These are phyloP conservation scores for Camelus dromedarius DNA, from an alignment of 2,113 vertebrate species.

Conservation along the genomic window DNA sequence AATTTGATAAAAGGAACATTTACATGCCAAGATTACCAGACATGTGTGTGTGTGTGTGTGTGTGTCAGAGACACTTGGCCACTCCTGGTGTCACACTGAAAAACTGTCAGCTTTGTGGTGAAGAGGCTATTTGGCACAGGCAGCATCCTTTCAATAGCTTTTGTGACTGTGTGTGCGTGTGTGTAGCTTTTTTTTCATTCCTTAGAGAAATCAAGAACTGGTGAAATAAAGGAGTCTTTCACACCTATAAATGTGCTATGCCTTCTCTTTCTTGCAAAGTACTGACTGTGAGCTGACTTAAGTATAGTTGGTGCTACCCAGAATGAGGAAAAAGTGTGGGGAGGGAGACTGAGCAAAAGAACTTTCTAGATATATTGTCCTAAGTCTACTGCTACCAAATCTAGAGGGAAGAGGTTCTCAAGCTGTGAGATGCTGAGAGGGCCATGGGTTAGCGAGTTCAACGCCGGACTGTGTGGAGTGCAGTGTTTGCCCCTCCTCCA, in stretches of 20 bases:
- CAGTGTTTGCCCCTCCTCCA: no score
- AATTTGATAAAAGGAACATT: not conserved
- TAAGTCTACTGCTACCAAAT: not conserved
- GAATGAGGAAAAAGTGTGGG: not conserved
- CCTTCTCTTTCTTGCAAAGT: not conserved
- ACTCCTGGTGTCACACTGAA: not conserved
- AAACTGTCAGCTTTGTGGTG: not conserved
- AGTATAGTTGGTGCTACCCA: not conserved
- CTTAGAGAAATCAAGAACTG: not conserved
- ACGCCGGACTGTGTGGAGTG: accelerated
- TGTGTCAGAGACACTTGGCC: not conserved
- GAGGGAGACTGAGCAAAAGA: not conserved
- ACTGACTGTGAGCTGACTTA: not conserved
- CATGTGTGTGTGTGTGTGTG: not conserved
- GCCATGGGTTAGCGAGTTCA: not conserved
- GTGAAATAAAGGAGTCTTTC: not conserved
- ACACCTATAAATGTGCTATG: not conserved
- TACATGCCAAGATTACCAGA: not conserved
- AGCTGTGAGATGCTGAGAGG: not conserved
- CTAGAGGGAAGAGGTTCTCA: not conserved
- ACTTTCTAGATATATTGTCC: not conserved
- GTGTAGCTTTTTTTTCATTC: not conserved
- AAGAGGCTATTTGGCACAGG: not conserved
- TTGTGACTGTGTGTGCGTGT: no score
- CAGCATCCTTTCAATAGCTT: not conserved